Evolutionary conservation across 2,113 vertebrate species (phyloP).

Genomic region (Esox niger): DNA sequence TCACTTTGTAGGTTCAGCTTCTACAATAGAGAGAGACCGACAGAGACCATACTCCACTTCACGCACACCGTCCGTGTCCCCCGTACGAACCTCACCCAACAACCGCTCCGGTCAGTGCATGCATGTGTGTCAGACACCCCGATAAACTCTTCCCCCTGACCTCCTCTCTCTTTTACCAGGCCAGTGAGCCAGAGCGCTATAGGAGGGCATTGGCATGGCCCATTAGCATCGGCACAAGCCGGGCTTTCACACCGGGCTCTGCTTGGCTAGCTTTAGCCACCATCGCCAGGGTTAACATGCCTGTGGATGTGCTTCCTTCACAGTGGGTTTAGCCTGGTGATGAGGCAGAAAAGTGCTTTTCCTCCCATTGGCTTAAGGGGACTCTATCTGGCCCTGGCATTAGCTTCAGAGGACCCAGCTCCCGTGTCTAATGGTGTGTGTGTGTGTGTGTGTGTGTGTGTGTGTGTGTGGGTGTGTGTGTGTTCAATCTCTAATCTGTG

Average conservation of each 20-base stretch:
- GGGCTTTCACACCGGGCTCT: slow-evolving; percentile 61
- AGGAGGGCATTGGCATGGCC: slow-evolving; percentile 33
- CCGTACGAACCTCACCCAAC: slow-evolving; percentile 95
- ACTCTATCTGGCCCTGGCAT: slow-evolving; percentile 48
- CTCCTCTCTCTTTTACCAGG: neutral
- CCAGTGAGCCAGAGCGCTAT: slow-evolving; percentile 29
- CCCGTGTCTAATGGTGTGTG: slow-evolving; percentile 9
- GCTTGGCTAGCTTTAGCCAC: slow-evolving; percentile 60
- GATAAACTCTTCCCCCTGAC: neutral
- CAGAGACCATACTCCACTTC: slow-evolving; percentile 97
- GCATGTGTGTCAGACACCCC: neutral
- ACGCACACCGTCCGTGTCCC: slow-evolving; percentile 95
- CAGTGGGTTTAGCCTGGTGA: slow-evolving; percentile 64
- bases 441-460: slow-evolving; percentile 24
- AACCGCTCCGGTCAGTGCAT: slow-evolving; percentile 97
- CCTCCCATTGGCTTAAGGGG: slow-evolving; percentile 55
- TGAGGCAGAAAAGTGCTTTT: slow-evolving; percentile 77
- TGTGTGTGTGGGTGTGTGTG: slow-evolving; percentile 30
- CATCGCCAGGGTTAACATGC: slow-evolving; percentile 54
- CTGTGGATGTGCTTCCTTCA: slow-evolving; percentile 63
- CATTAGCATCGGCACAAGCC: slow-evolving; percentile 38
- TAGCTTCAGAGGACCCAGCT: too few relatives aligned
- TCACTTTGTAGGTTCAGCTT: slow-evolving; percentile 97
- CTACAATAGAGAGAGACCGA: slow-evolving; percentile 95
- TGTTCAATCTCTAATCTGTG: neutral